Evolutionary conservation across 2,888 invertebrate genomes (phyloP).

Genomic region (Escarpia spicata): DNA sequence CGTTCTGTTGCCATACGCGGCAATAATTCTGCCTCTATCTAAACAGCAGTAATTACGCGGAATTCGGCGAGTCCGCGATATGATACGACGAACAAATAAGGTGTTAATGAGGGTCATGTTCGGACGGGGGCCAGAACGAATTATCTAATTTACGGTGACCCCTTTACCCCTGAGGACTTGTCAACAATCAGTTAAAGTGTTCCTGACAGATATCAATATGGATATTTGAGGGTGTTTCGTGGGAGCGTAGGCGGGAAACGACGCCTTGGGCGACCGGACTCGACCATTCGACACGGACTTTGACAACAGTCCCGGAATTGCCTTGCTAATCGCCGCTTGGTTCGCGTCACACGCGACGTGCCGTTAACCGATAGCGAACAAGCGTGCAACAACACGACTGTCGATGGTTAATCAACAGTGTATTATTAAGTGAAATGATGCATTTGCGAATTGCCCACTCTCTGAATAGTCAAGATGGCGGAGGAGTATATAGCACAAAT

Average conservation of each 20-base stretch:
- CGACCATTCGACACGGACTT: background rate
- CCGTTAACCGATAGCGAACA: background rate
- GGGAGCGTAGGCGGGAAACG: background rate
- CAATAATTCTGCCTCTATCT: background rate
- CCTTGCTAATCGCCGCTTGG: background rate
- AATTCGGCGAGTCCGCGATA: background rate
- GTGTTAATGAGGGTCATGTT: conserved; percentile 16
- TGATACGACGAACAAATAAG: conserved; percentile 4
- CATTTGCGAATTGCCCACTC: too few relatives aligned
- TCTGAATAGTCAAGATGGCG: too few relatives aligned
- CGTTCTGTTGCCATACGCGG: background rate
- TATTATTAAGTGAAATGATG: background rate
- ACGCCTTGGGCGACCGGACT: background rate
- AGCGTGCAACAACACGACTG: background rate
- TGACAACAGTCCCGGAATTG: background rate
- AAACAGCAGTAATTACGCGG: background rate
- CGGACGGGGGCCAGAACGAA: background rate
- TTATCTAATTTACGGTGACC: background rate
- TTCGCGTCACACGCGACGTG: background rate
- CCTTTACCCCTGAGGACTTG: background rate
- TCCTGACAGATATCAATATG: background rate
- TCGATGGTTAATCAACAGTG: background rate
- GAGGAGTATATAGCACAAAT: too few relatives aligned
- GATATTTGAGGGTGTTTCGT: background rate
- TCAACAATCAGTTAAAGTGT: conserved; percentile 10